Percentiles rank a stretch among this genome's conserved stretches.
These are phyloP conservation scores for Rhinopomastus cyanomelas DNA, from an alignment of 2,113 vertebrate species.

Conservation along the genomic window DNA sequence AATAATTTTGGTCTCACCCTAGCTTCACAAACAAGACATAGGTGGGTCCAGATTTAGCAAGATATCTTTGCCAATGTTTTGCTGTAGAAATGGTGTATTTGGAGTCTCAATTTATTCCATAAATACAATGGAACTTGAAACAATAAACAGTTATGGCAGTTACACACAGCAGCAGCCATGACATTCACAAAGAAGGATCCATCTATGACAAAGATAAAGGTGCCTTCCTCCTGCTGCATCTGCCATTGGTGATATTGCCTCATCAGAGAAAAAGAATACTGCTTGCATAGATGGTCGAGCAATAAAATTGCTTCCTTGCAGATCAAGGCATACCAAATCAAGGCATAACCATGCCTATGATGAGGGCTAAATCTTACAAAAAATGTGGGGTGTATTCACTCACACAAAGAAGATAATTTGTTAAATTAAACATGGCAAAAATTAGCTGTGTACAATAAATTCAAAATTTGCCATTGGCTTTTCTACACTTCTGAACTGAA, in stretches of 20 bases:
- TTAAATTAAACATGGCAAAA: background rate
- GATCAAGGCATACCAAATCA: background rate
- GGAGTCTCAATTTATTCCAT: background rate
- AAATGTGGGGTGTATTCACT: background rate
- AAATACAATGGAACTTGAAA: background rate
- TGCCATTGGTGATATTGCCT: background rate
- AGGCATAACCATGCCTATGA: background rate
- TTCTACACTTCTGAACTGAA: background rate
- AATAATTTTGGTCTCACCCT: background rate
- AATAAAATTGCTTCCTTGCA: background rate
- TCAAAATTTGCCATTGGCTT: background rate
- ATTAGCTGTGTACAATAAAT: background rate
- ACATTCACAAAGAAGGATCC: background rate
- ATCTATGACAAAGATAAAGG: background rate
- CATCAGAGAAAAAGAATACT: background rate
- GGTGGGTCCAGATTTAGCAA: background rate
- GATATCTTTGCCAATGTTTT: background rate
- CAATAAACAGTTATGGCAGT: background rate
- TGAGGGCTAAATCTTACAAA: background rate
- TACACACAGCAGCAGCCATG: background rate
- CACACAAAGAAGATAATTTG: background rate
- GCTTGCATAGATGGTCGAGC: background rate
- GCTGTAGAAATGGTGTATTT: background rate
- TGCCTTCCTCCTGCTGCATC: background rate
- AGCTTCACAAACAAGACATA: background rate